These are phyloP conservation scores for Lepilemur septentrionalis DNA, from an alignment of 2,797 vertebrate species.

Conservation along the genomic window DNA sequence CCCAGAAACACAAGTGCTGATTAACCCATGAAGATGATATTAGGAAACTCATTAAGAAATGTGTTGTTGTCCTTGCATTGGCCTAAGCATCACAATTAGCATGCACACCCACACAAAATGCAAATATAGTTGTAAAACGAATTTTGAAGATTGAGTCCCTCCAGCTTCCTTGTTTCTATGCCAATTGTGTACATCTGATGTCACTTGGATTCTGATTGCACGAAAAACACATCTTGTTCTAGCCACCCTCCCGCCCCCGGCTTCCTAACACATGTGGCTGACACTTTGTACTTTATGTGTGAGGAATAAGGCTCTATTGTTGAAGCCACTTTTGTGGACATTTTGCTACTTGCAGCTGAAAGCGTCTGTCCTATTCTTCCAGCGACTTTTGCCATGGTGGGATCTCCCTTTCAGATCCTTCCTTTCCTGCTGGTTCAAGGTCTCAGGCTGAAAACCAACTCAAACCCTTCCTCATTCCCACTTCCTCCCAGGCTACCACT, in stretches of 20 bases:
- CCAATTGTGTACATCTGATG: neutral
- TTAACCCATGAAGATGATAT: constrained; percentile 23
- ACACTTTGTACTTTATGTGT: neutral
- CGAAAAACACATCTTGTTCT: constrained; percentile 23
- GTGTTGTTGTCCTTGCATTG: neutral
- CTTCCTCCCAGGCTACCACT: neutral
- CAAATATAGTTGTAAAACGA: constrained; percentile 41
- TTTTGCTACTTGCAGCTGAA: neutral
- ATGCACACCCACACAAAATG: constrained; percentile 50
- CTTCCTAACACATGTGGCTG: neutral
- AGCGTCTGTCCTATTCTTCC: neutral
- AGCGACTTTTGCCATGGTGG: neutral
- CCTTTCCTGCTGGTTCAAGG: neutral
- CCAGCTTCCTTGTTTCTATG: constrained; percentile 58
- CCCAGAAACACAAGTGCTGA: constrained; percentile 42
- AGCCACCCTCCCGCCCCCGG: neutral
- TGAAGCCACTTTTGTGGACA: neutral
- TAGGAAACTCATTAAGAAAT: constrained; percentile 48
- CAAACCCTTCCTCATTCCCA: neutral
- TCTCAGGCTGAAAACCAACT: neutral
- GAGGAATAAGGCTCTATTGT: neutral
- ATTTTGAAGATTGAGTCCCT: constrained; percentile 51
- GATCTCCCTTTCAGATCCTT: neutral
- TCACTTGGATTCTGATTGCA: neutral
- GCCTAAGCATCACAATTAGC: constrained; percentile 31